Evolutionary conservation across 2,797 vertebrate genomes (phyloP), one percentile per base, ranked within the genome.

Genomic region (Labroides dimidiatus): DNA sequence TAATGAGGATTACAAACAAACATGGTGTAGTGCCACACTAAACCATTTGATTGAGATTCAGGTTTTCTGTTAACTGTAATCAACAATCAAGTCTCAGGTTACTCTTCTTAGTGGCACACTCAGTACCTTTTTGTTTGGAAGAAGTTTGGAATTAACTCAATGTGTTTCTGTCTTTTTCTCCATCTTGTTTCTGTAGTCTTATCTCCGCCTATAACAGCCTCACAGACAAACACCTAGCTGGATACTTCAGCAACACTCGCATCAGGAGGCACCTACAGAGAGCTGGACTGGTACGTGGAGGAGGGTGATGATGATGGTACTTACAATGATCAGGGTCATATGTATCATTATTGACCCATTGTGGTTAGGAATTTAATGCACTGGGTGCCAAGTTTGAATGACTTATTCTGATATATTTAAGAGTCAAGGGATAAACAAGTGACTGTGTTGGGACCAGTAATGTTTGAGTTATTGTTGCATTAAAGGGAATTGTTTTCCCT

Each of bases 201-300:
- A 89, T 98, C 62, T 90, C 93, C 20, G 88, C 91, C 36, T 99
- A 99, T 82, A 99, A 98, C 78, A 99, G 97, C 62, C 96, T 99
- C 13, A 97, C 93, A 0, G 98, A 99, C 92, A 97, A 95, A 91
- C 97, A 99, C 78, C 91, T 99, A 37, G 84, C 85, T 3, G 96
- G 95, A 30, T 99, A 99, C 84, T 99, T 99, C 91, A 98, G 94
- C 91, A 99, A 95, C 71, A 84, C 87, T 21, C 92, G 96, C 68
- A 97, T 99, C 87, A 94, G 96, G 73, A 89, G 89, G 66, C 97
- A 99, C 72, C 94, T 99, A 33, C 93, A 95, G 65, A 95, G 93
- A 94, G 95, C 96, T 4, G 97, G 97, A 21, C 94, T 99, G 97
- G 98, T 99, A 92, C 70, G 95, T 84, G 43, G 37, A 43, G 10